Evolutionary conservation across 2,888 invertebrate species (phyloP).

Genomic region (Odontocolon sp.): DNA sequence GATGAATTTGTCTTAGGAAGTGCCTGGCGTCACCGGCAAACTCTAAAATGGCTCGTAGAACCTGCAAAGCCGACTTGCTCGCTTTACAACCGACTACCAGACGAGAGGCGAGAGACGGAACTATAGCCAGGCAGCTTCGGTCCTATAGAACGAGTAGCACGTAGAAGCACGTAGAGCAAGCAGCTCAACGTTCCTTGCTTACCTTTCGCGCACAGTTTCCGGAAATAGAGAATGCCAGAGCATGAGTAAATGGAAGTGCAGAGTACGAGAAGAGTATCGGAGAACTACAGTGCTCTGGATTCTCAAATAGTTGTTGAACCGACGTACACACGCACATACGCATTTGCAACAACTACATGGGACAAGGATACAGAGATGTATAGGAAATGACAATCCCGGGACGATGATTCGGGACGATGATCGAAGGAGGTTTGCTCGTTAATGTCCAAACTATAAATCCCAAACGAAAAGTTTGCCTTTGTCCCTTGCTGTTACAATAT

Average conservation of each 20-base stretch:
- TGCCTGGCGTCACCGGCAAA: slow-evolving; percentile 27
- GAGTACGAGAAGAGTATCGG: too few species aligned
- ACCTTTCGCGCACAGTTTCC: not conserved
- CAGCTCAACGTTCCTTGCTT: not conserved
- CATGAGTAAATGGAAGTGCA: not conserved
- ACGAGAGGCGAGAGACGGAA: too few species aligned
- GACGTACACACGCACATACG: not conserved
- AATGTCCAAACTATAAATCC: too few species aligned
- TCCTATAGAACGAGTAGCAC: too few species aligned
- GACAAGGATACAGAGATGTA: too few species aligned
- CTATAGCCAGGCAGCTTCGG: too few species aligned
- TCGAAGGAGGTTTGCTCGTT: too few species aligned
- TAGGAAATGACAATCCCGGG: too few species aligned
- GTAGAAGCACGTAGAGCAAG: not conserved
- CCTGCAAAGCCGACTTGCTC: slow-evolving; percentile 17
- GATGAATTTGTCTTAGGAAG: slow-evolving; percentile 68
- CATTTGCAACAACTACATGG: not conserved
- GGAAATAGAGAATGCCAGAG: not conserved
- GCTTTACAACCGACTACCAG: too few species aligned
- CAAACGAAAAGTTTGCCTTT: too few species aligned
- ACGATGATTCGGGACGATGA: too few species aligned
- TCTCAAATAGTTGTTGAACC: not conserved
- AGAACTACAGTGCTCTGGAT: not conserved
- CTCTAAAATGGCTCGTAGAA: not conserved
- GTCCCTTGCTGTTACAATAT: too few species aligned